A percentile compares a stretch with the other conserved stretches of the same genome.
Evolutionary conservation across 1,140 invertebrate genomes (phyloP).

Genomic region (Tetragnatha versicolor): DNA sequence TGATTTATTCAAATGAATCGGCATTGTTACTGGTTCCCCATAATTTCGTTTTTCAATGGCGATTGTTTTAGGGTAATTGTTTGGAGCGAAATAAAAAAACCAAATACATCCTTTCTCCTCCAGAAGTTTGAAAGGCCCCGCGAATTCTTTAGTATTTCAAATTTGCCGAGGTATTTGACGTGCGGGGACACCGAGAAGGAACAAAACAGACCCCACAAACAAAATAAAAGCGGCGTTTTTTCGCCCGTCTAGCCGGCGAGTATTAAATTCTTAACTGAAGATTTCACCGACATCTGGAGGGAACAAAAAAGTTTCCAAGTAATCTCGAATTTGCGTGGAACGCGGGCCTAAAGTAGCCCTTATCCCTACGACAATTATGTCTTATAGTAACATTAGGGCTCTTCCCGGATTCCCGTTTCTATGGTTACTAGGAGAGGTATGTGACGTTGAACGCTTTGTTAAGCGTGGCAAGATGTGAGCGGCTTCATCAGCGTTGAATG

Average conservation of each 20-base stretch:
- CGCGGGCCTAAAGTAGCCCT: constrained; percentile 14
- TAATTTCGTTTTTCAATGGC: too few species aligned
- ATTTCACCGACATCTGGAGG: constrained; percentile 7
- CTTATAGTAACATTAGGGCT: constrained; percentile 45
- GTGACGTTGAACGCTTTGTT: constrained; percentile 34
- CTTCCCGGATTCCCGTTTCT: constrained; percentile 33
- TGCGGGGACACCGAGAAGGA: neutral
- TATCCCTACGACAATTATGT: constrained; percentile 36
- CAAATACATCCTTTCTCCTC: too few species aligned
- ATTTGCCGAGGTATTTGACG: constrained; percentile 12
- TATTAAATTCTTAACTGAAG: constrained; percentile 44
- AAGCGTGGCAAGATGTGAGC: constrained; percentile 6
- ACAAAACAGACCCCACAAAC: constrained; percentile 4
- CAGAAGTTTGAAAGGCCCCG: too few species aligned
- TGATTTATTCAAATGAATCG: too few species aligned
- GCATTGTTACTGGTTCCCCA: too few species aligned
- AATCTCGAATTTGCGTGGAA: constrained; percentile 36
- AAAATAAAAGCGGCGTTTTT: neutral
- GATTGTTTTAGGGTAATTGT: too few species aligned
- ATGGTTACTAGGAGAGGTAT: constrained; percentile 31
- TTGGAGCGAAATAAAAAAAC: too few species aligned
- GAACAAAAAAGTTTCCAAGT: constrained; percentile 20
- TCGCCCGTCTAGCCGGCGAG: neutral
- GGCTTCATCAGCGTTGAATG: constrained; percentile 5
- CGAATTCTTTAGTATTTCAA: neutral